Conservation (phyloP, 1,140 invertebrate genomes). For the Euborellia annulipes region DNA sequence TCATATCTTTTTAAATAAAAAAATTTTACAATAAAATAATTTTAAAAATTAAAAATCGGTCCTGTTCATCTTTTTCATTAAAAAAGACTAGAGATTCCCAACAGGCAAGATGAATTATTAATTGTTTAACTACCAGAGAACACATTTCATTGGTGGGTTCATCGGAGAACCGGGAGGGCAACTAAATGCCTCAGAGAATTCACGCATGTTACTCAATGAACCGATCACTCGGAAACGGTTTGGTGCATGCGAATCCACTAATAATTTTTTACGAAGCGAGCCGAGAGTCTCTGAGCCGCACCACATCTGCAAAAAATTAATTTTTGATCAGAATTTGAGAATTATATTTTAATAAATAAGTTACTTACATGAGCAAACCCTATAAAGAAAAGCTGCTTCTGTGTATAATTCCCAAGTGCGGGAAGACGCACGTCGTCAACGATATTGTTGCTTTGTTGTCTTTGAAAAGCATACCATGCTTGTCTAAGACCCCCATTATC, state of each 20-base stretch:
- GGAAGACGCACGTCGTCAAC: slow-evolving; percentile 37
- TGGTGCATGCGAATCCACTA: slow-evolving; percentile 60
- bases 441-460: slow-evolving; percentile 34
- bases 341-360: slow-evolving; percentile 14
- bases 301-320: slow-evolving; percentile 47
- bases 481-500: slow-evolving; percentile 78
- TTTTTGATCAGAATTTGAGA: slow-evolving; percentile 1
- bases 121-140: slow-evolving; percentile 73
- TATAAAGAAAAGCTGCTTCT: slow-evolving; percentile 79
- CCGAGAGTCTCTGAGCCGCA: slow-evolving; percentile 50
- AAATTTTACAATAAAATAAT: no score
- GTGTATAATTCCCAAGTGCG: slow-evolving; percentile 54
- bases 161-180: slow-evolving; percentile 58
- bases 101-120: no score
- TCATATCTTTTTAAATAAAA: no score
- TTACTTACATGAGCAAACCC: slow-evolving; percentile 60
- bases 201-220: slow-evolving; percentile 65
- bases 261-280: slow-evolving; percentile 44
- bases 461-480: slow-evolving; percentile 54
- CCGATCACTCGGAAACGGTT: slow-evolving; percentile 60
- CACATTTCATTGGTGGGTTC: slow-evolving; percentile 68
- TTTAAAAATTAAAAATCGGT: no score
- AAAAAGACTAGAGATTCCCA: no score
- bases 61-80: no score
- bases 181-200: slow-evolving; percentile 67